Base-by-base conservation (phyloP, 2,888 invertebrate genomes). In the Drosophila buzzatii region DNA sequence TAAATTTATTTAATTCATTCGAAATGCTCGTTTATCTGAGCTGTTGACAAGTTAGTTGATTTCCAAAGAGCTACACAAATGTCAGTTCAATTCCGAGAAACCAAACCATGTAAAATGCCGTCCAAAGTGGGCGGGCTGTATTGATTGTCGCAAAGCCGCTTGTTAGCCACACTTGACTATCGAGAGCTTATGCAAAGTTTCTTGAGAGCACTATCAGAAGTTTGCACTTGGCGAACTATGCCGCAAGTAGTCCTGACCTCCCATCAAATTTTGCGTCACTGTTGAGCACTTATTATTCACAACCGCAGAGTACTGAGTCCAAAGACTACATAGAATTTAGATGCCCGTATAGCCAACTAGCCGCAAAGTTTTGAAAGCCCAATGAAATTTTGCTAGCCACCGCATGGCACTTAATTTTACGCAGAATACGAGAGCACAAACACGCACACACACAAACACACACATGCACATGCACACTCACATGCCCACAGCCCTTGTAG, bases 291-390 rank as follows among this genome's bases (percentile, higher is more conserved):
- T 70, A 77, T 44, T 75, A 74, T 67, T 42, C 75, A 63, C 16
- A 64, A 59, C 85, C 83, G 53, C 81, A 85, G 67, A 20, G 68
- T 60, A 61, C 62, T 2, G 52, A 60, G 44, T 62, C 62, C 53
- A n/a, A n/a, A 52, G 18, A 61, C 69, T 44, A 18, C 23, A 39
- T n/a, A 31, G 66, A 64, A 59, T 71, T 61, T 62, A 47, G 61
- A 70, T 39, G 59, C 33, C 47, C 66, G 55, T 63, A 52, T 44
- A 58, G 51, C 18, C 45, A 42, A 27, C 63, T 41, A 71, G 81
- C 86, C 86, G 61, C 87, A 87, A 87, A 89, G 89, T 89, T 87
- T 86, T 87, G 81, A 87, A 83, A 89, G 79, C 81, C 87, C 86
- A 74, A 69, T 81, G 82, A 86, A 89, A 83, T 82, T 85, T 85